These are phyloP conservation scores for Serilophus lunatus DNA, from an alignment of 2,113 vertebrate species.

Conservation along the genomic window DNA sequence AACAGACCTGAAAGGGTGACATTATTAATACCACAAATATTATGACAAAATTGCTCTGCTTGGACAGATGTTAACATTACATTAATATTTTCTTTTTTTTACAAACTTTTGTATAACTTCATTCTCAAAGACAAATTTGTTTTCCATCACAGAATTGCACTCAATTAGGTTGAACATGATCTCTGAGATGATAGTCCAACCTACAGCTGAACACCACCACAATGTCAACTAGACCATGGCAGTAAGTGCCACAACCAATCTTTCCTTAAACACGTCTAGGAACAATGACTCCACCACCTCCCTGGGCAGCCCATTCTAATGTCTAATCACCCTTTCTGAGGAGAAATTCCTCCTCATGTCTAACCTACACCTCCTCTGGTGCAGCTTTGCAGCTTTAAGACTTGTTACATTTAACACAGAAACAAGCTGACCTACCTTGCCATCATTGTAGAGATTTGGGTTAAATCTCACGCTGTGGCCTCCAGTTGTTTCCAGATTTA, in stretches of 20 bases:
- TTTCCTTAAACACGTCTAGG: neutral
- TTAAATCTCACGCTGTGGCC: conserved; percentile 98
- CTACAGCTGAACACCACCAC: neutral
- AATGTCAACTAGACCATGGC: neutral
- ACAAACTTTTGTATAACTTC: neutral
- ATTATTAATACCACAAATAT: neutral
- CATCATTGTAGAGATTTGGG: conserved; percentile 98
- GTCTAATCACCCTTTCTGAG: neutral
- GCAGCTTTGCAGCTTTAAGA: neutral
- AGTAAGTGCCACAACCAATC: neutral
- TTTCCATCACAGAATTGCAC: neutral
- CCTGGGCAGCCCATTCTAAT: neutral
- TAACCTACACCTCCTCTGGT: neutral
- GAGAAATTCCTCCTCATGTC: neutral
- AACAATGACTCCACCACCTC: neutral
- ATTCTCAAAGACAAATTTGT: neutral
- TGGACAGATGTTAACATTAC: neutral
- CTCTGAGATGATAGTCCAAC: neutral
- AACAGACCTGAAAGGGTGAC: conserved; percentile 85
- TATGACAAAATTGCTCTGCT: neutral
- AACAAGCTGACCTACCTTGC: conserved; percentile 81
- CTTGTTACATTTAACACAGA: neutral
- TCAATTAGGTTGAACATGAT: neutral
- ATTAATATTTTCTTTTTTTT: neutral
- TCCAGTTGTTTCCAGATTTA: conserved; percentile 97